Base-by-base conservation (phyloP, 53 echinoderm and acorn worm genomes). In the Zoroaster sp. region DNA sequence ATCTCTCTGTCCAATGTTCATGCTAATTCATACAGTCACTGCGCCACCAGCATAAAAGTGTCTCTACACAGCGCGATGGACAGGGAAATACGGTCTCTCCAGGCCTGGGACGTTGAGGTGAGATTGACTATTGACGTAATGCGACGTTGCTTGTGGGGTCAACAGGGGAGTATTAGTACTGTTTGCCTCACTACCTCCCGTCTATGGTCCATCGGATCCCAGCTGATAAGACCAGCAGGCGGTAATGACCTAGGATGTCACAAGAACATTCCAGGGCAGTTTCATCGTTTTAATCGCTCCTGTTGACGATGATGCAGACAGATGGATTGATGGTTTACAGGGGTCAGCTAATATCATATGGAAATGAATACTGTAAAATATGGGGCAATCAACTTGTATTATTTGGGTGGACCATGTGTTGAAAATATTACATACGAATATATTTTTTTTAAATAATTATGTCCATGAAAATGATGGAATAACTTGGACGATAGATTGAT, bases 231-330 rank as follows among this genome's bases (percentile, higher is more conserved):
- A 34, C 40, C 41, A 81, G 15, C 12, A 1, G 11, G 0, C 17
- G 20, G 80, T 39, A 41, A 82, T 67, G 82, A 82, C 68, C 82
- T 82, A 30, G 82, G 40, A 65, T 81, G 81, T 34, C 82, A 82
- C 28, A 33, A 66, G 34, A 5, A 43, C 68, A 82, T 82, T 68
- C 82, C 67, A 44, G 67, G 33, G 21, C 42, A 14, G 67, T 23
- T 41, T 67, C 82, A 42, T 67, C 59, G 15, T 34, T 18, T 34
- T 63, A 79, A 79, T 79, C 79, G 18, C 76, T 37, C 8, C 79
- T 40, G 38, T 39, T 25, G 37, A 40, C 12, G 65, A 33, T 77
- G 11, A 44, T n/a, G 40, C 3, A n/a, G 65, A 79, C 20, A 79
- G 79, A 79, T 79, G 79, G 59, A 55, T 36, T n/a, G n/a, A n/a